phyloP scores from a whole-genome alignment of 2,113 vertebrate genomes.

The Pomatorhinus ruficollis region DNA sequence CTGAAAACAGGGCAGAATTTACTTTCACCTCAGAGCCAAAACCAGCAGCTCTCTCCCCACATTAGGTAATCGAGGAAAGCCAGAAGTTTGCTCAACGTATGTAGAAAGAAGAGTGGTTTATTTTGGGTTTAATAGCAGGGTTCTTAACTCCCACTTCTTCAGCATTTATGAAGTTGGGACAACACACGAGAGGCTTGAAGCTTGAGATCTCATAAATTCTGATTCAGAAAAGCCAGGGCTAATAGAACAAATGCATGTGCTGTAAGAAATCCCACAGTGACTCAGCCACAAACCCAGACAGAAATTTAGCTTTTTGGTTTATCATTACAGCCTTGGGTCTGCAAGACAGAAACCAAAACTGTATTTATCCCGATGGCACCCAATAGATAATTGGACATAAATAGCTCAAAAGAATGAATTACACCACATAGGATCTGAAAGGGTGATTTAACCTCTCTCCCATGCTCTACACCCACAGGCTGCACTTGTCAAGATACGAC shows the following conservation, averaged over 20 bases:
- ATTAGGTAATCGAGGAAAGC: conserved; percentile 44
- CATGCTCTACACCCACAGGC: conserved; percentile 41
- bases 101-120: conserved; percentile 13
- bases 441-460: conserved; percentile 53
- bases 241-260: not conserved
- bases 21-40: conserved; percentile 3
- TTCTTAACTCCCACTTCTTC: not conserved
- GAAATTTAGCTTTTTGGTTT: conserved; percentile 22
- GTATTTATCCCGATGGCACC: not conserved
- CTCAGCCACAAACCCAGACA: conserved; percentile 26
- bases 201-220: not conserved
- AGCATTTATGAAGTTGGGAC: not conserved
- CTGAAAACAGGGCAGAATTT: not conserved
- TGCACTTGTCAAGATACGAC: conserved; percentile 54
- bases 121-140: conserved; percentile 6
- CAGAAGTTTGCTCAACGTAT: not conserved
- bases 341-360: not conserved
- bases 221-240: conserved; percentile 1
- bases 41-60: not conserved
- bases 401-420: conserved; percentile 44
- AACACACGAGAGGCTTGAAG: not conserved
- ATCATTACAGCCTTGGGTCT: not conserved
- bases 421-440: conserved; percentile 22
- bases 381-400: conserved; percentile 42
- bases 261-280: conserved; percentile 17